Percentiles rank a stretch among this genome's conserved stretches.
Conservation (phyloP, 2,888 invertebrate genomes). For the Yponomeuta cagnagella region DNA sequence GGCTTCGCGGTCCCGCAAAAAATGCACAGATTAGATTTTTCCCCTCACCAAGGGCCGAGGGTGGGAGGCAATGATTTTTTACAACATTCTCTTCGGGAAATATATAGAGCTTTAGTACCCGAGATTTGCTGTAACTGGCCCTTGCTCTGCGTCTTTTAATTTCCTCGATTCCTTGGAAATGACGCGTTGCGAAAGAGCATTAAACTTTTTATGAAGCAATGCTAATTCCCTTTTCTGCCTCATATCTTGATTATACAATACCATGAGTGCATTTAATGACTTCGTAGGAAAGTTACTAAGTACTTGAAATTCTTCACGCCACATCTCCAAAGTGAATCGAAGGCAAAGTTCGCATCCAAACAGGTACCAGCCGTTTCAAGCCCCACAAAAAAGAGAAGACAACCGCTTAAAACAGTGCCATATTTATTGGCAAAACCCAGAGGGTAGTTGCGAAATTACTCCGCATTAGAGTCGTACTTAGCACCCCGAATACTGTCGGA, state of each 20-base stretch:
- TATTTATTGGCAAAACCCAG: slow-evolving; percentile 12
- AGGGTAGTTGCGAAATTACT: slow-evolving; percentile 64
- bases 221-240: neutral
- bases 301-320: too few relatives aligned
- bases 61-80: slow-evolving; percentile 75
- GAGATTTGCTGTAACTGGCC: slow-evolving; percentile 72
- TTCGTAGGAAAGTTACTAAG: too few relatives aligned
- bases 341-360: neutral
- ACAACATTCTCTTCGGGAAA: slow-evolving; percentile 67
- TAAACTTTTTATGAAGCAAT: slow-evolving; percentile 6
- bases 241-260: too few relatives aligned
- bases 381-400: neutral
- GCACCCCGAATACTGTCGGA: slow-evolving; percentile 25
- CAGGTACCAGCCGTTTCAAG: neutral
- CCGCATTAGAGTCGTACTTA: slow-evolving; percentile 61
- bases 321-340: too few relatives aligned
- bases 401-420: neutral
- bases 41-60: slow-evolving; percentile 68
- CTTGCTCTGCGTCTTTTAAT: slow-evolving; percentile 70
- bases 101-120: slow-evolving; percentile 72
- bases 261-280: too few relatives aligned
- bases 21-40: slow-evolving; percentile 77
- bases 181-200: slow-evolving; percentile 7
- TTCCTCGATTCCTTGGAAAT: slow-evolving; percentile 46
- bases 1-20: slow-evolving; percentile 77